Percentiles rank a stretch among this genome's conserved stretches.
phyloP scores from a whole-genome alignment of 2,797 vertebrate genomes.

The Chaetodon trifasciatus region DNA sequence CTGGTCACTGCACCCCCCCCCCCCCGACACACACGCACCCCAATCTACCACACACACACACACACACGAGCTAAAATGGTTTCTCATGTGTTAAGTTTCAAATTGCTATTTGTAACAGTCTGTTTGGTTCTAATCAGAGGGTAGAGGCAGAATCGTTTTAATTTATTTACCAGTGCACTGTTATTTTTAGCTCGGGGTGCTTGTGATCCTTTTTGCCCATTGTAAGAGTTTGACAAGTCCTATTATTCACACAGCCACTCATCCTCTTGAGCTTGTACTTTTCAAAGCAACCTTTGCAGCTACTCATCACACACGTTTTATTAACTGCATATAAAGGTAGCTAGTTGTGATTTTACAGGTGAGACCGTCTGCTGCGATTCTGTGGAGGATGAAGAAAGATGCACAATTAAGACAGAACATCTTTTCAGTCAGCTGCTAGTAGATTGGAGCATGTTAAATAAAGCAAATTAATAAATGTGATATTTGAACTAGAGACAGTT shows the following conservation, averaged over 20 bases:
- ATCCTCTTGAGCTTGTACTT: slow-evolving; percentile 66
- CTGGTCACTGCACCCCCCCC: too few species aligned
- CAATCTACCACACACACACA: background rate
- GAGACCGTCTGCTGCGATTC: slow-evolving; percentile 49
- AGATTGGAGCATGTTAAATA: slow-evolving; percentile 4
- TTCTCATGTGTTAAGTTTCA: slow-evolving; percentile 59
- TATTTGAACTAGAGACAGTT: background rate
- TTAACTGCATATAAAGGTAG: slow-evolving; percentile 64
- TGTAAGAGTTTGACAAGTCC: slow-evolving; percentile 77
- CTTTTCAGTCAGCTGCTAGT: background rate
- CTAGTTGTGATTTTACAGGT: slow-evolving; percentile 58
- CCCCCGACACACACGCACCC: slow-evolving; percentile 8
- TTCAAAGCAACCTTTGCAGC: slow-evolving; percentile 69
- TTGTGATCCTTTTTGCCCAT: slow-evolving; percentile 74
- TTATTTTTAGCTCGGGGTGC: slow-evolving; percentile 74
- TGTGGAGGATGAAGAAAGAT: slow-evolving; percentile 12
- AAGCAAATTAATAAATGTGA: background rate
- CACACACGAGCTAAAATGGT: slow-evolving; percentile 42
- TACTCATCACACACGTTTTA: slow-evolving; percentile 69
- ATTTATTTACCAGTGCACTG: slow-evolving; percentile 72
- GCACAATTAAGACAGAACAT: slow-evolving; percentile 6
- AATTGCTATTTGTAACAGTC: slow-evolving; percentile 70
- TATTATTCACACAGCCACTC: slow-evolving; percentile 78
- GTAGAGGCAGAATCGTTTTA: slow-evolving; percentile 67
- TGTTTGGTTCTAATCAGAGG: slow-evolving; percentile 71